Evolutionary conservation across 2,113 vertebrate genomes (phyloP), one percentile per base, ranked within the genome.

Genomic region (Gadus macrocephalus): DNA sequence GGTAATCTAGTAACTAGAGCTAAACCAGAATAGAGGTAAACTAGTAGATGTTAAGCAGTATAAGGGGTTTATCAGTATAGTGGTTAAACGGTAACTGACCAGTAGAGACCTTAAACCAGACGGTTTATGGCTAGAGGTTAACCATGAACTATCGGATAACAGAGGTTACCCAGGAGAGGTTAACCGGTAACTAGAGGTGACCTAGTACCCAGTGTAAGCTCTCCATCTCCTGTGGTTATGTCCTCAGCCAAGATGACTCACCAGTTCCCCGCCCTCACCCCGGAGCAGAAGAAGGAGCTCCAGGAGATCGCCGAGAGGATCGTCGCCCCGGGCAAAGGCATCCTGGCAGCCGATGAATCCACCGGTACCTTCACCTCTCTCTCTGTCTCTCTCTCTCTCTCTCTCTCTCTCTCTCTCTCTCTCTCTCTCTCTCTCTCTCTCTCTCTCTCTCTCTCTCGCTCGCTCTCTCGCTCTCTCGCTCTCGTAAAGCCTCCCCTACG

Each of bases 231-330:
- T 12, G 78, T 42, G 59, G 38, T 67, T 11, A 9, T 64, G 1
- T 38, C 81, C 71, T 74, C 79, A 89, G 89, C 73, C 79, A 89
- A 78, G 89, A 98, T 98, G 96, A 94, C 96, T 73, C 95, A 96
- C 86, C 95, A 95, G 27, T 95, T 95, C 77, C 95, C 96, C 2
- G 94, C 96, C 35, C 91, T 98, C 83, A 94, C 93, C 76, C 28
- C 95, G 49, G 95, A 95, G 90, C 96, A 98, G 94, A 98, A 98
- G 92, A 98, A 95, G 91, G 96, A 96, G 86, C 89, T 98, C 68
- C 93, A 94, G 67, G 95, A 96, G 56, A 98, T 97, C 27, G 95
- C 95, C 0, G 84, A 91, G 73, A 91, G 89, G 49, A 98, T 98
- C 70, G 95, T 97, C 20, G 92, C 95, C 49, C 94, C 95, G 2